phyloP scores from a whole-genome alignment of 2,113 vertebrate genomes.

The Pungitius pungitius region DNA sequence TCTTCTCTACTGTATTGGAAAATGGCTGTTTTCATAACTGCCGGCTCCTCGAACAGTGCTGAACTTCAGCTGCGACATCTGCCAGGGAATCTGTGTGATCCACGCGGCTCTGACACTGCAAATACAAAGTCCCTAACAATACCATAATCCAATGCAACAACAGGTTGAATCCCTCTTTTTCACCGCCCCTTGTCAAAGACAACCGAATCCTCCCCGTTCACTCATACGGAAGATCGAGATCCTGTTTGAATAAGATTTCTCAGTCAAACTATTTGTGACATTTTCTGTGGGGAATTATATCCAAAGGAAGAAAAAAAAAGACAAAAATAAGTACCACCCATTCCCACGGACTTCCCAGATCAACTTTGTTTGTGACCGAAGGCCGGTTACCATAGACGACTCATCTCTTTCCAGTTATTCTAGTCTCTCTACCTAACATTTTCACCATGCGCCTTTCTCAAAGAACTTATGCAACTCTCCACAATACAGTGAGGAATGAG shows the following conservation, averaged over 20 bases:
- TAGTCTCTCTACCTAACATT: background rate
- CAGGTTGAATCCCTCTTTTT: background rate
- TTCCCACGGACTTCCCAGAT: background rate
- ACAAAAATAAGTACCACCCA: background rate
- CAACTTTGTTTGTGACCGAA: background rate
- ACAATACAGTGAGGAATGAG: background rate
- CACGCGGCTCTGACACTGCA: background rate
- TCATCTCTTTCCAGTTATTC: background rate
- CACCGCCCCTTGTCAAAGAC: background rate
- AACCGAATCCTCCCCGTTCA: background rate
- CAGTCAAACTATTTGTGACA: background rate
- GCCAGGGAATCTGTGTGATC: background rate
- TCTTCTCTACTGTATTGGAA: background rate
- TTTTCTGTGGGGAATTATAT: background rate
- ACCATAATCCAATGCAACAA: background rate
- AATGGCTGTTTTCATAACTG: background rate
- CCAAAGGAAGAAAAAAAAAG: background rate
- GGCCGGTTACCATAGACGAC: background rate
- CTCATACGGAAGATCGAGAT: background rate
- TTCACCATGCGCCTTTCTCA: background rate
- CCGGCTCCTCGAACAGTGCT: background rate
- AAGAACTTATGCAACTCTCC: background rate
- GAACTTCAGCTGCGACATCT: background rate
- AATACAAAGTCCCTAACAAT: background rate
- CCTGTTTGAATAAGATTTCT: background rate